Conservation (phyloP, 2,113 vertebrate species). For the Antechinus stuartii region DNA sequence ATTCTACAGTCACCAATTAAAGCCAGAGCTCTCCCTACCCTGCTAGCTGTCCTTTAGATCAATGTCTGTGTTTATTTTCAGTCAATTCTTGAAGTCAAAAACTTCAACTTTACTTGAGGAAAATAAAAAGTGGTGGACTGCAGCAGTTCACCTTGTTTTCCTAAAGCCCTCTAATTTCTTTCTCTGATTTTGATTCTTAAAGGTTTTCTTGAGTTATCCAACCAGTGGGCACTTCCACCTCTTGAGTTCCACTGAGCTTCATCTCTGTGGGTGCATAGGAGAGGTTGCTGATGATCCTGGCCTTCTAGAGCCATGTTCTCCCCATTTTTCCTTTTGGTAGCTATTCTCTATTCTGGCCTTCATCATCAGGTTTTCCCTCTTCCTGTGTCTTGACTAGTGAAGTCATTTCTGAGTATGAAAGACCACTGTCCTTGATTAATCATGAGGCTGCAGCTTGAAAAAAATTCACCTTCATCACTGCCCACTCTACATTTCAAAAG, state of each 20-base stretch:
- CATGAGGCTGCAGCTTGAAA: not conserved
- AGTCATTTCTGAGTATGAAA: not conserved
- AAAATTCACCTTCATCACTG: constrained; percentile 5
- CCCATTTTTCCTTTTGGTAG: not conserved
- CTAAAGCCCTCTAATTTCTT: not conserved
- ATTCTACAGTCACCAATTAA: constrained; percentile 61
- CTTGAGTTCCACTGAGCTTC: not conserved
- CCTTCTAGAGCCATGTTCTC: not conserved
- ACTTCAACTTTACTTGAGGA: not conserved
- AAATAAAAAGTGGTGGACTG: constrained; percentile 26
- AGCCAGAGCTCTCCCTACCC: not conserved
- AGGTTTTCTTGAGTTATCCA: constrained; percentile 9
- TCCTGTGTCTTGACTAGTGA: not conserved
- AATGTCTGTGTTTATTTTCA: not conserved
- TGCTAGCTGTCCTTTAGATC: constrained; percentile 25
- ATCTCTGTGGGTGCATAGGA: not conserved
- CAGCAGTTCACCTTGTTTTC: not conserved
- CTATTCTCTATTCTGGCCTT: not conserved
- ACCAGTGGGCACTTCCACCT: not conserved
- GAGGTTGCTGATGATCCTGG: not conserved
- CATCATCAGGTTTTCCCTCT: not conserved
- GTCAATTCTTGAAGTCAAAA: not conserved
- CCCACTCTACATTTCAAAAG: constrained; percentile 55
- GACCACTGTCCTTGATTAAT: not conserved
- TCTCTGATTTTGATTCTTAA: constrained; percentile 53